Percentiles rank a stretch among this genome's conserved stretches.
phyloP scores from a whole-genome alignment of 2,113 vertebrate genomes.

The Clarias batrachus region DNA sequence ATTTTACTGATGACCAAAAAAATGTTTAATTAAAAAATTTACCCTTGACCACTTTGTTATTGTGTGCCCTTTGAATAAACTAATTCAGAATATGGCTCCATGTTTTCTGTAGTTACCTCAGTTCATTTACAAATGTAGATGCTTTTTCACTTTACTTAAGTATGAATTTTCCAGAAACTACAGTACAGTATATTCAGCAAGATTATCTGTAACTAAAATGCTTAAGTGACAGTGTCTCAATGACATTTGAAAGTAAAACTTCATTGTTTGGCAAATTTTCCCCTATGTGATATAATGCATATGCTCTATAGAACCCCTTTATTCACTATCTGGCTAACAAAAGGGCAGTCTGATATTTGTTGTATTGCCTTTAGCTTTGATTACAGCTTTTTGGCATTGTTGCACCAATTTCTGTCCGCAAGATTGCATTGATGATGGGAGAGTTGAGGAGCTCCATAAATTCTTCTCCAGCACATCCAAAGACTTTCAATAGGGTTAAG shows the following conservation, averaged over 20 bases:
- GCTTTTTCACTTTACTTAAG: background rate
- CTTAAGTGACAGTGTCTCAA: background rate
- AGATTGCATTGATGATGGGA: too few relatives aligned
- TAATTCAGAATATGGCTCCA: slow-evolving; percentile 45
- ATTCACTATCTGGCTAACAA: background rate
- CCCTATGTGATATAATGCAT: background rate
- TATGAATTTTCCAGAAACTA: background rate
- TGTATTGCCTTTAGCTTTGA: too few relatives aligned
- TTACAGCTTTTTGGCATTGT: too few relatives aligned
- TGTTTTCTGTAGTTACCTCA: background rate
- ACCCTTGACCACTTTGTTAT: slow-evolving; percentile 38
- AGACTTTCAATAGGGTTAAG: too few relatives aligned
- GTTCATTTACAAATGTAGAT: background rate
- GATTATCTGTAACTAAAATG: background rate
- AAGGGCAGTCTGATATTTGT: too few relatives aligned
- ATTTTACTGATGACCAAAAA: slow-evolving; percentile 64
- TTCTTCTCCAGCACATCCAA: too few relatives aligned
- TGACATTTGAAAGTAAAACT: background rate
- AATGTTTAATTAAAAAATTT: slow-evolving; percentile 43
- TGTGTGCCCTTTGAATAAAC: slow-evolving; percentile 59
- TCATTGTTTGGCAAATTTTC: background rate
- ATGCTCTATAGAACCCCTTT: background rate
- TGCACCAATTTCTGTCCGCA: too few relatives aligned
- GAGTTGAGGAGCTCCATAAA: too few relatives aligned
- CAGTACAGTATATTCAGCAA: background rate